phyloP scores from a whole-genome alignment of 2,888 invertebrate species.

The Trichogramma evanescens region DNA sequence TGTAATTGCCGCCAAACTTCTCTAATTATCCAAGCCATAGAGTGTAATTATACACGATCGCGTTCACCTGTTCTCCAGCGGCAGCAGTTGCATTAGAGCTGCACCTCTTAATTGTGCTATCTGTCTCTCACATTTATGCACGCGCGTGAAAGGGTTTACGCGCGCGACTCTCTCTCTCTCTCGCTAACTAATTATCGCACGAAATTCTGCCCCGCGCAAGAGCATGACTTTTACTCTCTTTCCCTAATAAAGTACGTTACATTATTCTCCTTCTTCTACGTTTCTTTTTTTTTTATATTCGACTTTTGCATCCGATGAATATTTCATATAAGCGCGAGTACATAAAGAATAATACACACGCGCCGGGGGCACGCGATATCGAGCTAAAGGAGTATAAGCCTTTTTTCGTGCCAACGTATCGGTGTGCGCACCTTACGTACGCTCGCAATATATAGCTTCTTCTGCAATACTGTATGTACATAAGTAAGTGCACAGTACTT shows the following conservation, averaged over 20 bases:
- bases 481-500: no score
- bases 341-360: not conserved
- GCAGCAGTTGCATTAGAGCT: no score
- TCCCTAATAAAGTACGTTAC: not conserved
- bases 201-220: slow-evolving; percentile 7
- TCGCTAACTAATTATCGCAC: slow-evolving; percentile 16
- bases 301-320: slow-evolving; percentile 22
- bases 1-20: slow-evolving; percentile 40
- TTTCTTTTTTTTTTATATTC: slow-evolving; percentile 13
- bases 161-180: not conserved
- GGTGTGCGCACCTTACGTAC: no score
- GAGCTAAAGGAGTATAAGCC: not conserved
- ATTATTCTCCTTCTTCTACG: slow-evolving; percentile 1
- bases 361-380: slow-evolving; percentile 6
- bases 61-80: slow-evolving; percentile 6
- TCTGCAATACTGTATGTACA: no score
- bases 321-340: slow-evolving; percentile 14
- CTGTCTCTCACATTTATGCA: no score
- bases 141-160: slow-evolving; percentile 23
- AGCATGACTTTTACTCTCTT: slow-evolving; percentile 10
- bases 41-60: slow-evolving; percentile 36
- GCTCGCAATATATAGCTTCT: no score
- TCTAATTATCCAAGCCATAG: slow-evolving; percentile 28
- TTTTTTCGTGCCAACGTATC: no score
- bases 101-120: no score